A percentile compares a stretch with the other conserved stretches of the same genome.
Conservation (phyloP, 2,888 invertebrate genomes). For the Andrena bicolor region DNA sequence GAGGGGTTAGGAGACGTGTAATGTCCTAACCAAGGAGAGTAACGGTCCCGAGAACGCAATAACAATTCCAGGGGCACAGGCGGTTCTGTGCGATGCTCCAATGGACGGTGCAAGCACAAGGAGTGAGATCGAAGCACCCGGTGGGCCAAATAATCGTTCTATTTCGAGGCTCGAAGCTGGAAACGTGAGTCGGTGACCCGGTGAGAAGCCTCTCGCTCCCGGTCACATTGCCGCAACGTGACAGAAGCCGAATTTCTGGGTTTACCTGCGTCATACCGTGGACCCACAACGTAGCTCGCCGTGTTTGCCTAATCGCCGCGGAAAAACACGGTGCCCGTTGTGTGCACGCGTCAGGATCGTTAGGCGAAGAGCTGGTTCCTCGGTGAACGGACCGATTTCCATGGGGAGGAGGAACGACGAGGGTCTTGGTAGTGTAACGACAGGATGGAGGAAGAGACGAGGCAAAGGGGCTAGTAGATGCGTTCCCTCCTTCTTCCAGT, state of each 20-base stretch:
- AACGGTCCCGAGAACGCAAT: too few species aligned
- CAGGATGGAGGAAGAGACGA: conserved; percentile 13
- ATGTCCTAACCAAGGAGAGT: too few species aligned
- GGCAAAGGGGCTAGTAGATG: conserved; percentile 42
- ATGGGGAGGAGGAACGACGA: too few species aligned
- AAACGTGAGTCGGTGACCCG: conserved; percentile 65
- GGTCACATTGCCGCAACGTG: conserved; percentile 66
- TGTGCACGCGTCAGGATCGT: not conserved
- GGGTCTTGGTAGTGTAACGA: not conserved
- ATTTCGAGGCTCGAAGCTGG: conserved; percentile 61
- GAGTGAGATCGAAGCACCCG: conserved; percentile 11
- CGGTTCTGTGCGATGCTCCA: not conserved
- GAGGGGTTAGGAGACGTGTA: too few species aligned
- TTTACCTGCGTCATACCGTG: conserved; percentile 17
- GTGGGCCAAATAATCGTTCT: conserved; percentile 61
- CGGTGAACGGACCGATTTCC: too few species aligned
- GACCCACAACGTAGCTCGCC: not conserved
- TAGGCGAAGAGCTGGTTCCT: too few species aligned
- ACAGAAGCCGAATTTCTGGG: conserved; percentile 45
- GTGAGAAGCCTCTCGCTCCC: conserved; percentile 45
- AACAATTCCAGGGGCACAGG: not conserved
- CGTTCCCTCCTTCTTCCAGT: conserved; percentile 47
- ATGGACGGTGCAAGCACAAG: conserved; percentile 12
- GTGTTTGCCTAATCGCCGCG: not conserved
- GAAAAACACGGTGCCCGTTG: not conserved